Conservation (phyloP, 2,888 invertebrate species). For the Petrolisthes manimaculis region DNA sequence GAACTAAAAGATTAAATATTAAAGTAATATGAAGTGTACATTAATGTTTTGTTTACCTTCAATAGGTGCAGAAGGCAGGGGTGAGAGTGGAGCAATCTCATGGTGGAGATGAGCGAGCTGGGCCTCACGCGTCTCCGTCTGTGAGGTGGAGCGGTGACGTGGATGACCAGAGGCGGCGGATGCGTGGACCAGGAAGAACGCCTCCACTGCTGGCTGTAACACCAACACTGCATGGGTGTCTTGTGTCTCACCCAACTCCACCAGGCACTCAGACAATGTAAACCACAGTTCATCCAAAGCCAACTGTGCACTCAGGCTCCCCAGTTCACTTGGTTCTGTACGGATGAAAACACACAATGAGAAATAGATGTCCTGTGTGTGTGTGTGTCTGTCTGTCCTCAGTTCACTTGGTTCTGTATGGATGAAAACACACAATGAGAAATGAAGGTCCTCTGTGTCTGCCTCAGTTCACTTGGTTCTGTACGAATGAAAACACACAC, state of each 20-base stretch:
- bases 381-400: too few species aligned
- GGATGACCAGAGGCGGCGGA: slow-evolving; percentile 64
- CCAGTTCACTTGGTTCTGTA: slow-evolving; percentile 45
- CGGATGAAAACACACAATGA: not conserved
- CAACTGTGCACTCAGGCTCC: slow-evolving; percentile 76
- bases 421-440: too few species aligned
- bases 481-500: too few species aligned
- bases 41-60: slow-evolving; percentile 28
- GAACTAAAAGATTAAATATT: not conserved
- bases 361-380: too few species aligned
- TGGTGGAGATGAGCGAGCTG: slow-evolving; percentile 72
- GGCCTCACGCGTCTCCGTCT: slow-evolving; percentile 70
- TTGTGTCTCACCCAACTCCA: slow-evolving; percentile 83
- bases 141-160: slow-evolving; percentile 66
- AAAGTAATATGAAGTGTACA: not conserved
- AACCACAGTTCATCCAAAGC: slow-evolving; percentile 82
- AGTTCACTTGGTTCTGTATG: too few species aligned
- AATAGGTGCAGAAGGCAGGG: slow-evolving; percentile 65
- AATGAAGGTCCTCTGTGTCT: too few species aligned
- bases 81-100: slow-evolving; percentile 68
- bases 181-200: slow-evolving; percentile 87
- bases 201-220: slow-evolving; percentile 86
- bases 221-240: slow-evolving; percentile 90
- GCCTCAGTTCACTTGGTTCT: too few species aligned
- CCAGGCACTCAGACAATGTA: slow-evolving; percentile 82